A percentile compares a stretch with the other conserved stretches of the same genome.
These are phyloP conservation scores for Chironomus riparius DNA, from an alignment of 2,888 invertebrate species.

Conservation along the genomic window DNA sequence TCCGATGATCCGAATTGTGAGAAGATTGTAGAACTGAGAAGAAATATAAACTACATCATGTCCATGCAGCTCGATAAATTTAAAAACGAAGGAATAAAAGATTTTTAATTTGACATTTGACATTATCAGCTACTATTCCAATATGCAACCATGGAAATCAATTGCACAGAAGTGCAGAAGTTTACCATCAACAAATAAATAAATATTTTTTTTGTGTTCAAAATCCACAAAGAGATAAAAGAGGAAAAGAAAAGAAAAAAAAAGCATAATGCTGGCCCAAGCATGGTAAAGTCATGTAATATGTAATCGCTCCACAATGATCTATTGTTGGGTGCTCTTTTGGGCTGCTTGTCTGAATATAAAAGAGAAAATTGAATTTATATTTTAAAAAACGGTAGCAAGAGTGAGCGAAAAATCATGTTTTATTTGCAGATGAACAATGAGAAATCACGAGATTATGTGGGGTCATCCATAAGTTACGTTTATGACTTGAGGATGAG, in stretches of 20 bases:
- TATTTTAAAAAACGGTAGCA: background rate
- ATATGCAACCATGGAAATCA: background rate
- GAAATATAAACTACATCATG: no score
- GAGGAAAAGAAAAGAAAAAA: slow-evolving; percentile 11
- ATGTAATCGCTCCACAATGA: slow-evolving; percentile 24
- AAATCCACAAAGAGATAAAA: background rate
- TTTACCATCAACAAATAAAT: background rate
- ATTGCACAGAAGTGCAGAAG: background rate
- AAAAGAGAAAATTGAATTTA: background rate
- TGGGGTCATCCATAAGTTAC: background rate
- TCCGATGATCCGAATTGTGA: no score
- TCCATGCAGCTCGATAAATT: no score
- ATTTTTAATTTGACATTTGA: slow-evolving; percentile 14
- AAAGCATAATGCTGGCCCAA: background rate
- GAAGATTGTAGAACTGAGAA: no score
- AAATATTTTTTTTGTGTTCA: background rate
- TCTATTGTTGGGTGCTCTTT: slow-evolving; percentile 21
- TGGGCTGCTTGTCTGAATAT: background rate
- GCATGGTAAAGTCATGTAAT: slow-evolving; percentile 16
- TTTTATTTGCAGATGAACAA: slow-evolving; percentile 20
- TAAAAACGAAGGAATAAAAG: background rate
- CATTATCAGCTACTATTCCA: slow-evolving; percentile 11
- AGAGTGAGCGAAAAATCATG: slow-evolving; percentile 15
- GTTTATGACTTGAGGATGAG: no score
- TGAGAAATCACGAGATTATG: slow-evolving; percentile 6